phyloP scores from a whole-genome alignment of 2,888 invertebrate species.

The Melanophora roralis region DNA sequence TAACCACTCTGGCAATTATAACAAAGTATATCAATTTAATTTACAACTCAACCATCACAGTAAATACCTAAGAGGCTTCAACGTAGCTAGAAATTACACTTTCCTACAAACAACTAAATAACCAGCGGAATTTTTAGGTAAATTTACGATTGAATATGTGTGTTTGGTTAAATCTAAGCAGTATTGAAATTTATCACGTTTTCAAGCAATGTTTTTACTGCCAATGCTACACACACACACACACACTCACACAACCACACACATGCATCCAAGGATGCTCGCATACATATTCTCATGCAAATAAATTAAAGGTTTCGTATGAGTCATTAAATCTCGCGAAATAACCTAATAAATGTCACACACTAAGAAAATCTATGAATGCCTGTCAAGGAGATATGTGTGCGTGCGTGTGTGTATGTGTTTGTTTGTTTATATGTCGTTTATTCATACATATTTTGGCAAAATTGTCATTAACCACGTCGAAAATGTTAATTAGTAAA shows the following conservation, averaged over 20 bases:
- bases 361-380: slow-evolving; percentile 45
- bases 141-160: slow-evolving; percentile 8
- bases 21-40: slow-evolving; percentile 46
- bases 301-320: slow-evolving; percentile 51
- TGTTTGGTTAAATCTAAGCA: slow-evolving; percentile 14
- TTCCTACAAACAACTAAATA: slow-evolving; percentile 30
- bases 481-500: slow-evolving; percentile 61
- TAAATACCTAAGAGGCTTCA: slow-evolving; percentile 53
- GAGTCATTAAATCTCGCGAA: slow-evolving; percentile 58
- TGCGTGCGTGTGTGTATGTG: not conserved
- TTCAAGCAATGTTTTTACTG: slow-evolving; percentile 27
- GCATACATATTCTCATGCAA: too few relatives aligned
- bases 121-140: slow-evolving; percentile 37
- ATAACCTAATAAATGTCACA: slow-evolving; percentile 62
- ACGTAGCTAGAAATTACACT: slow-evolving; percentile 6
- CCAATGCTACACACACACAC: not conserved
- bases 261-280: too few relatives aligned
- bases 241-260: not conserved
- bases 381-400: slow-evolving; percentile 22
- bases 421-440: not conserved
- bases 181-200: slow-evolving; percentile 55
- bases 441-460: slow-evolving; percentile 49
- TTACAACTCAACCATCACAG: slow-evolving; percentile 36
- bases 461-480: slow-evolving; percentile 59
- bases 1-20: slow-evolving; percentile 22